Evolutionary conservation across 2,888 invertebrate species (phyloP).

Genomic region (Nemapogon koenigi): DNA sequence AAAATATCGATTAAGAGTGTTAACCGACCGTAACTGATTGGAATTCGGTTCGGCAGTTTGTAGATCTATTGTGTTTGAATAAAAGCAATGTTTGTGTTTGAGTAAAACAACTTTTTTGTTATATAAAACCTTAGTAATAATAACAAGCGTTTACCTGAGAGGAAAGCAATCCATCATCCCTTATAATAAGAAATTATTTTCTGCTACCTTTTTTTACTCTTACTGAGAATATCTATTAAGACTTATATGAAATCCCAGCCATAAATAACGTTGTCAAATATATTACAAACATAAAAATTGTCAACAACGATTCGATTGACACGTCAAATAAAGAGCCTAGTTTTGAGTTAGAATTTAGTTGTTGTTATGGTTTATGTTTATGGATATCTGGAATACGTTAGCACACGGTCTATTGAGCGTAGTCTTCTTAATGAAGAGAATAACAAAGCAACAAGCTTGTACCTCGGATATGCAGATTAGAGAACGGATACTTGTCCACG

Average conservation of each 20-base stretch:
- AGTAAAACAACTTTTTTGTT: slow-evolving; percentile 36
- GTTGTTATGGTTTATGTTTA: slow-evolving; percentile 21
- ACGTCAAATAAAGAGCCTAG: slow-evolving; percentile 21
- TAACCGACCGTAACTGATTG: slow-evolving; percentile 59
- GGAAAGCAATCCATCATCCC: slow-evolving; percentile 47
- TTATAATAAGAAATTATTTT: slow-evolving; percentile 48
- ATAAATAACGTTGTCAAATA: too few relatives aligned
- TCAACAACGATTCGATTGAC: slow-evolving; percentile 20
- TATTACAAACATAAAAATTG: slow-evolving; percentile 6
- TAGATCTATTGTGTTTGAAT: slow-evolving; percentile 42
- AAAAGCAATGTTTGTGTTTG: slow-evolving; percentile 58
- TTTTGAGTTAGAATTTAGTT: slow-evolving; percentile 14
- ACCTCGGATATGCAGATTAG: slow-evolving; percentile 51
- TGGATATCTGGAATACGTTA: slow-evolving; percentile 22
- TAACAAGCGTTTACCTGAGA: slow-evolving; percentile 43
- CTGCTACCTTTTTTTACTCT: slow-evolving; percentile 32
- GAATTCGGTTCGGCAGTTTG: slow-evolving; percentile 48
- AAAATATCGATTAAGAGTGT: slow-evolving; percentile 57
- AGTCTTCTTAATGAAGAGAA: slow-evolving; percentile 17
- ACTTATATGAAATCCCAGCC: too few relatives aligned
- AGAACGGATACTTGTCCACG: slow-evolving; percentile 39
- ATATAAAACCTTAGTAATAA: slow-evolving; percentile 30
- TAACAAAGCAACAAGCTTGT: slow-evolving; percentile 23
- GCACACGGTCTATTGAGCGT: slow-evolving; percentile 5
- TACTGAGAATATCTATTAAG: slow-evolving; percentile 34